Evolutionary conservation across 2,113 vertebrate species (phyloP), one percentile per base, ranked within the genome.

Genomic region (Petrocephalus microphthalmus): DNA sequence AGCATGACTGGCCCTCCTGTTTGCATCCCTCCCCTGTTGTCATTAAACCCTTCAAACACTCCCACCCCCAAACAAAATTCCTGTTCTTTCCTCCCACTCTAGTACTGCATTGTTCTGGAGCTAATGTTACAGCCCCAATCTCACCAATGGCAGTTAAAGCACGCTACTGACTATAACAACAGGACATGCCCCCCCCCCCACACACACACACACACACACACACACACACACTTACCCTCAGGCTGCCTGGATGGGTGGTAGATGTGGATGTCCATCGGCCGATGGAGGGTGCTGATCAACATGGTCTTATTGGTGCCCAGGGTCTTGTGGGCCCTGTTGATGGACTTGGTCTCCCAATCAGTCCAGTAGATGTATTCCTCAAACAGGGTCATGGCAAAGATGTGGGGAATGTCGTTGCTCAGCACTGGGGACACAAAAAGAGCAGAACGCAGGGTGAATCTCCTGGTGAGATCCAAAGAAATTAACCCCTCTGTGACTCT

Each of bases 351-450:
- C 93, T 99, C 98, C 98, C 98, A 99, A 94, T 99, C 98, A 0
- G 98, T 99, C 98, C 98, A 99, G 95, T 99, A 99, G 88, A 99
- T 98, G 56, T 96, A 98, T 91, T 99, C 98, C 93, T 99, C 98
- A 57, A 99, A 99, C 92, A 99, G 94, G 2, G 98, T 98, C 95
- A 99, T 96, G 0, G 98, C 98, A 0, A 99, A 99, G 95, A 99
- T 99, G 95, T 99, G 98, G 0, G 98, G 98, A 93, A 99, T 99
- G 94, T 99, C 98, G 82, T 98, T 96, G 94, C 92, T 98, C 90
- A 99, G 95, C 90, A 99, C 98, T 99, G 94, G 0, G 15, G 47
- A 90, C 11, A 10, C 53, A 81, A 33, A 88, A 71, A 13, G 10
- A 60, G 83, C 56, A 89, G 19, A 52, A 19, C 0, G 74, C 37